phyloP scores from a whole-genome alignment of 2,113 vertebrate genomes.

The Larimichthys polyactis region DNA sequence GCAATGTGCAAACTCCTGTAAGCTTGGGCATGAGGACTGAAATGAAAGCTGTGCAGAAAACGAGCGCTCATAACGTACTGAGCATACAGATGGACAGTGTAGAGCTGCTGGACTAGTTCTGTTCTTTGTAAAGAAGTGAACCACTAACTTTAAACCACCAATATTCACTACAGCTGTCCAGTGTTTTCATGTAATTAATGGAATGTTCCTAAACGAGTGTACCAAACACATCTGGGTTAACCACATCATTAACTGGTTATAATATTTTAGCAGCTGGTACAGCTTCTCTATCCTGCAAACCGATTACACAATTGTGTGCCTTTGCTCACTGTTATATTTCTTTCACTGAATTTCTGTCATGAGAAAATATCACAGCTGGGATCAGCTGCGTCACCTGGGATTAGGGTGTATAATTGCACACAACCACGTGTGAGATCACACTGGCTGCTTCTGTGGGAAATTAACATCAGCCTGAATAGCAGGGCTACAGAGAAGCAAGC shows the following conservation, averaged over 20 bases:
- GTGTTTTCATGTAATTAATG: not conserved
- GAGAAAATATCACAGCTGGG: conserved; percentile 12
- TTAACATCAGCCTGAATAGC: not conserved
- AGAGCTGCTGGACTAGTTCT: not conserved
- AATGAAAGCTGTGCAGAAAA: not conserved
- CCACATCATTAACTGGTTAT: not conserved
- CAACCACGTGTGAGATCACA: conserved; percentile 19
- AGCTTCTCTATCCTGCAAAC: not conserved
- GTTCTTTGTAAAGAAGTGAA: not conserved
- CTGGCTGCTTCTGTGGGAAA: conserved; percentile 13
- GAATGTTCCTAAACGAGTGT: not conserved
- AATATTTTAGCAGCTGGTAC: not conserved
- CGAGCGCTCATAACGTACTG: not conserved
- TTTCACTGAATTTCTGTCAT: conserved; percentile 15
- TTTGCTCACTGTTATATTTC: not conserved
- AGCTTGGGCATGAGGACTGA: not conserved
- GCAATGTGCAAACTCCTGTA: not conserved
- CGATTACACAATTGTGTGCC: not conserved
- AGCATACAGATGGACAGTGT: not conserved
- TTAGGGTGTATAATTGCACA: conserved; percentile 23
- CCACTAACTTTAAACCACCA: not conserved
- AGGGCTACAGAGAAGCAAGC: not conserved
- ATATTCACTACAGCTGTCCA: not conserved
- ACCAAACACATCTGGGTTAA: not conserved
- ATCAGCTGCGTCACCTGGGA: conserved; percentile 20